These are phyloP conservation scores for Ommatoiulus sabulosus DNA, from an alignment of 2,888 invertebrate species.

Conservation along the genomic window DNA sequence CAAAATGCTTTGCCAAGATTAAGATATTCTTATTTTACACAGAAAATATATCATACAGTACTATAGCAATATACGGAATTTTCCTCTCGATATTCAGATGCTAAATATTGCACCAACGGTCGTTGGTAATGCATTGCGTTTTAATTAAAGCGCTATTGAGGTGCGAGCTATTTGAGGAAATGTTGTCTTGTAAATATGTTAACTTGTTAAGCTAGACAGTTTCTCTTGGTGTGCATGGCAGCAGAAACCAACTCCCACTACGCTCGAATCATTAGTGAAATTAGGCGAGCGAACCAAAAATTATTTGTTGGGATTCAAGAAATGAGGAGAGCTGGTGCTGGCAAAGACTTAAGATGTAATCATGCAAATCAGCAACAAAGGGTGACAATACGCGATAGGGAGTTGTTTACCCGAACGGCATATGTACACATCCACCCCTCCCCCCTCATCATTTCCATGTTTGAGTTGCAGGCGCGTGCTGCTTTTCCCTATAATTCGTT, in stretches of 20 bases:
- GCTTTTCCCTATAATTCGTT: neutral
- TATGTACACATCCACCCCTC: neutral
- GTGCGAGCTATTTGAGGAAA: too few species aligned
- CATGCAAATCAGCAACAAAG: neutral
- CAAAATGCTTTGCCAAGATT: too few species aligned
- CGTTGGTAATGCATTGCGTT: too few species aligned
- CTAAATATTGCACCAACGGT: too few species aligned
- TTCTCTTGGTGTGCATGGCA: too few species aligned
- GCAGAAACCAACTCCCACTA: neutral
- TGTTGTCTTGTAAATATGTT: too few species aligned
- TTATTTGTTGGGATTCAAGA: neutral
- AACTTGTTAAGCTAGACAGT: too few species aligned
- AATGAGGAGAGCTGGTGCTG: neutral
- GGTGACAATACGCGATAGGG: neutral
- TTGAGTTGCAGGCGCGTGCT: slow-evolving; percentile 40
- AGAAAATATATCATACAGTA: too few species aligned
- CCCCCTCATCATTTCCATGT: slow-evolving; percentile 30
- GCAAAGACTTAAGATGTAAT: neutral
- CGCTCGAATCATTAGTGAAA: neutral
- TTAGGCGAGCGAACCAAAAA: neutral
- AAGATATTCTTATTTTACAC: too few species aligned
- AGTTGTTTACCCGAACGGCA: neutral
- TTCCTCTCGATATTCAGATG: too few species aligned
- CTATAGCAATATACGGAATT: too few species aligned
- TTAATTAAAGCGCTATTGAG: too few species aligned